Evolutionary conservation across 1,140 invertebrate species (phyloP).

Genomic region (Hycleus phaleratus): DNA sequence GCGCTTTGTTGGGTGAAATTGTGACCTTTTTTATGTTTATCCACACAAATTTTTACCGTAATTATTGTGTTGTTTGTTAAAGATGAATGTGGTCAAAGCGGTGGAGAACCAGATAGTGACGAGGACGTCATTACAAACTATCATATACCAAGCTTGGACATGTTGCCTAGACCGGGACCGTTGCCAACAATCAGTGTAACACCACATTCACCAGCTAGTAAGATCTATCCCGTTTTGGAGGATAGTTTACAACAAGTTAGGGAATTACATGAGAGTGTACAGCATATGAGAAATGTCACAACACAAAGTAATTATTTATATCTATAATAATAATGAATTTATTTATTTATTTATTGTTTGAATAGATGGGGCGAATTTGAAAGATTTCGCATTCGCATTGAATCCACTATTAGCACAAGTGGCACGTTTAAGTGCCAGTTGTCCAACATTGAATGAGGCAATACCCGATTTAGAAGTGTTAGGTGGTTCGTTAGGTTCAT

Average conservation of each 20-base stretch:
- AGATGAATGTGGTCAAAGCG: conserved; percentile 54
- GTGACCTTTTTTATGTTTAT: not conserved
- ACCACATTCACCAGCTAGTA: conserved; percentile 65
- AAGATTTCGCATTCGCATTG: conserved; percentile 41
- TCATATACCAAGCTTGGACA: conserved; percentile 36
- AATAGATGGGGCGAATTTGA: conserved; percentile 16
- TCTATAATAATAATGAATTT: too few species aligned
- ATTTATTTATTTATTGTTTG: too few species aligned
- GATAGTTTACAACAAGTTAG: conserved; percentile 69
- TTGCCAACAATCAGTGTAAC: conserved; percentile 77
- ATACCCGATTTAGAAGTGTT: conserved; percentile 44
- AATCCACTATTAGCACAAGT: conserved; percentile 38
- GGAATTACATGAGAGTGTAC: conserved; percentile 64
- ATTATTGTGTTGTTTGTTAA: conserved; percentile 19
- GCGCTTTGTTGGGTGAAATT: not conserved
- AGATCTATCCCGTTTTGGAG: conserved; percentile 59
- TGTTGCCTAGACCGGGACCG: conserved; percentile 40
- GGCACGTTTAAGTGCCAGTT: conserved; percentile 62
- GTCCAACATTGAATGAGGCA: conserved; percentile 60
- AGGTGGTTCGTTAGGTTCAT: conserved; percentile 42
- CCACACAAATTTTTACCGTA: not conserved
- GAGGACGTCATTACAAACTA: conserved; percentile 63
- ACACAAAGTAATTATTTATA: conserved; percentile 29
- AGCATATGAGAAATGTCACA: conserved; percentile 63
- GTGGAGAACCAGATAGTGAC: conserved; percentile 53